These are phyloP conservation scores for Holacanthella duospinosa DNA, from an alignment of 2,888 invertebrate genomes.

Conservation along the genomic window DNA sequence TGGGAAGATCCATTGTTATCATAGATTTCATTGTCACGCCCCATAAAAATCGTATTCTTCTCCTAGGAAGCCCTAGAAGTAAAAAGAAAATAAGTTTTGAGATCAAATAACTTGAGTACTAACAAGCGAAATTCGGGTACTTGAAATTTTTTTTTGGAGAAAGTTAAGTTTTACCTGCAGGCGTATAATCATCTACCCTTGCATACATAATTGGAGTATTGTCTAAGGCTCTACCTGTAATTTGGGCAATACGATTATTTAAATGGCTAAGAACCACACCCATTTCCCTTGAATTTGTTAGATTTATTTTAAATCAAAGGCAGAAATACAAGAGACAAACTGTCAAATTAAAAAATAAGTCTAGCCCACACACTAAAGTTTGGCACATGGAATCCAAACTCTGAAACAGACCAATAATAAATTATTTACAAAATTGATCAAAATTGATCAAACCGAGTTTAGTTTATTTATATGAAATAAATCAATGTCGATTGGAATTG, in stretches of 20 bases:
- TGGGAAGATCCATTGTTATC: slow-evolving; percentile 6
- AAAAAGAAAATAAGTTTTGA: too few species aligned
- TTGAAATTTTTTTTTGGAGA: background rate
- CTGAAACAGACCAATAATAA: too few species aligned
- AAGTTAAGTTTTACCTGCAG: slow-evolving; percentile 4
- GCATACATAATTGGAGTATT: slow-evolving; percentile 4
- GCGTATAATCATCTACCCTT: slow-evolving; percentile 5
- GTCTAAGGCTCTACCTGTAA: background rate
- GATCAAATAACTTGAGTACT: background rate
- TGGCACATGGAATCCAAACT: too few species aligned
- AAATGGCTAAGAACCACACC: background rate
- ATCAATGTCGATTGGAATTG: too few species aligned
- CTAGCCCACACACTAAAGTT: too few species aligned
- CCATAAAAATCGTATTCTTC: slow-evolving; percentile 1
- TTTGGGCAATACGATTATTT: background rate
- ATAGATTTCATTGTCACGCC: slow-evolving; percentile 5
- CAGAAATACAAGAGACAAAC: too few species aligned
- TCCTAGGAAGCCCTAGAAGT: background rate
- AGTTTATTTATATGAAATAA: too few species aligned
- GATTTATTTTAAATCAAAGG: too few species aligned
- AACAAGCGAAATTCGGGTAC: background rate
- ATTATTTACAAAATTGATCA: too few species aligned
- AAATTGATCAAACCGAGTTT: too few species aligned
- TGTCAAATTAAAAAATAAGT: too few species aligned
- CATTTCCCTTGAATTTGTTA: too few species aligned